Percentiles rank a stretch among this genome's conserved stretches.
Evolutionary conservation across 2,797 vertebrate genomes (phyloP).

Genomic region (Delichon dasypus): DNA sequence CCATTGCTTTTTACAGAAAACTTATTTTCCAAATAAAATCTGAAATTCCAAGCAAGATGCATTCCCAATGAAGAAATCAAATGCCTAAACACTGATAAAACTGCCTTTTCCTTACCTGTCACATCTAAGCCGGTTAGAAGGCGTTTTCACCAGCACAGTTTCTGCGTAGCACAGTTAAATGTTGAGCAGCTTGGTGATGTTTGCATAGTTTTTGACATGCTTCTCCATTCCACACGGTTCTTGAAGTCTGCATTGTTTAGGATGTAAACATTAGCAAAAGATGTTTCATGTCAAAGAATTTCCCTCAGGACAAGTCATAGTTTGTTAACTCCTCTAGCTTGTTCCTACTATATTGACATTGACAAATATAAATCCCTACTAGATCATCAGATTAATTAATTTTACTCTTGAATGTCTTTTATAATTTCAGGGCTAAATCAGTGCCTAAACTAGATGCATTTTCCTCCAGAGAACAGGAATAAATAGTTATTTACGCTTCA

Average conservation of each 20-base stretch:
- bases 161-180: neutral
- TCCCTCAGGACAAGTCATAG: neutral
- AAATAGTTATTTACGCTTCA: conserved; percentile 38
- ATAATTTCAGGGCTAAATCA: conserved; percentile 21
- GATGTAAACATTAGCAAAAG: neutral
- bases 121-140: neutral
- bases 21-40: neutral
- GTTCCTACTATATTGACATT: neutral
- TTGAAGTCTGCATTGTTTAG: neutral
- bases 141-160: neutral
- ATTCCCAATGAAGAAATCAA: neutral
- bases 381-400: neutral
- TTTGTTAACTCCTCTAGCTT: neutral
- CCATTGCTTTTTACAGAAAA: neutral
- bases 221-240: neutral
- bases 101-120: neutral
- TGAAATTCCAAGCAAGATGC: neutral
- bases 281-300: neutral
- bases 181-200: neutral
- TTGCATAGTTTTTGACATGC: neutral
- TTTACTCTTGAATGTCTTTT: neutral
- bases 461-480: conserved; percentile 13
- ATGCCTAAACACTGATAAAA: neutral
- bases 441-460: neutral
- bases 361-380: neutral